Conservation (phyloP, 2,113 vertebrate species). For the Nematolebias whitei region DNA sequence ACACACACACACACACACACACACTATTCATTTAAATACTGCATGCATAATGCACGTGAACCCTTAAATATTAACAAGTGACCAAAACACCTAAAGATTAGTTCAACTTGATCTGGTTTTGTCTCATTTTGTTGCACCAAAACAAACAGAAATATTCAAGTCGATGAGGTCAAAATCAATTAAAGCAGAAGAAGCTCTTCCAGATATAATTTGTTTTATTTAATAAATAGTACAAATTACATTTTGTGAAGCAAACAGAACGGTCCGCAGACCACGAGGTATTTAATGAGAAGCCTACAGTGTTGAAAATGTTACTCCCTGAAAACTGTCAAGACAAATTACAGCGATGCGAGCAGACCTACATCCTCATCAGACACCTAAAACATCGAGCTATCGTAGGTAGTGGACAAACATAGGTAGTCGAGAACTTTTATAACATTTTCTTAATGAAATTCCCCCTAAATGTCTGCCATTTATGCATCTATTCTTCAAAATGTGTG, state of each 20-base stretch:
- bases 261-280: slow-evolving; percentile 95
- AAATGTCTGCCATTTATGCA: slow-evolving; percentile 52
- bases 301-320: slow-evolving; percentile 72
- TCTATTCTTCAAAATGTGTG: slow-evolving; percentile 45
- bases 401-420: slow-evolving; percentile 80
- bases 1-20: not conserved
- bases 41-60: no score
- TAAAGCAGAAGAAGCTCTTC: slow-evolving; percentile 17
- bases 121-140: not conserved
- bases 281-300: slow-evolving; percentile 88
- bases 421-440: slow-evolving; percentile 54
- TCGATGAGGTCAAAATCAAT: slow-evolving; percentile 1
- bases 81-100: no score
- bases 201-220: slow-evolving; percentile 82
- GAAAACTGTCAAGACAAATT: slow-evolving; percentile 61
- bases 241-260: slow-evolving; percentile 86
- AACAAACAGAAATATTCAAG: no score
- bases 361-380: slow-evolving; percentile 33
- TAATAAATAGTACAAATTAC: slow-evolving; percentile 97
- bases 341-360: slow-evolving; percentile 59
- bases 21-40: not conserved
- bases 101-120: no score
- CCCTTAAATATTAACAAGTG: no score
- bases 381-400: slow-evolving; percentile 67
- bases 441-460: slow-evolving; percentile 49